A percentile compares a stretch with the other conserved stretches of the same genome.
These are phyloP conservation scores for Empidonax traillii DNA, from an alignment of 2,113 vertebrate genomes.

Conservation along the genomic window DNA sequence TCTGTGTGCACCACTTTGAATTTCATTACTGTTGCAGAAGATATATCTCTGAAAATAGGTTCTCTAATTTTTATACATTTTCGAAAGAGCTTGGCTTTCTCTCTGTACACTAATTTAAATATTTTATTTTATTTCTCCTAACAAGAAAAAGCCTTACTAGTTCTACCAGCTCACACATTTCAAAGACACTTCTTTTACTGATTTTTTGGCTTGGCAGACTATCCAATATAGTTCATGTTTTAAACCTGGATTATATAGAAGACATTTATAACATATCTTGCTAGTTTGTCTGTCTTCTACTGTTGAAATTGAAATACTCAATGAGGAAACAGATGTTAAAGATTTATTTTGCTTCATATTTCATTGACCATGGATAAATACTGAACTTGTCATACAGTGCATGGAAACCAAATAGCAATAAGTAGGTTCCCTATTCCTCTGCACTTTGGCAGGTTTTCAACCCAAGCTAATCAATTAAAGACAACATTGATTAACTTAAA, in stretches of 20 bases:
- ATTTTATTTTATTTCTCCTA: not conserved
- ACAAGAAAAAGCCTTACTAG: not conserved
- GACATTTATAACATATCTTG: not conserved
- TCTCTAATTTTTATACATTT: constrained; percentile 18
- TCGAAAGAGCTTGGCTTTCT: not conserved
- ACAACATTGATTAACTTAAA: constrained; percentile 73
- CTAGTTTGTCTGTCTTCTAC: not conserved
- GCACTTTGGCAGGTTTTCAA: constrained; percentile 67
- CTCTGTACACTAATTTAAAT: not conserved
- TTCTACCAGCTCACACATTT: not conserved
- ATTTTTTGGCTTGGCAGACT: not conserved
- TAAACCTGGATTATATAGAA: not conserved
- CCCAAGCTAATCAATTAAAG: constrained; percentile 69
- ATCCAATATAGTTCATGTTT: not conserved
- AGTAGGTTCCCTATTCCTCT: constrained; percentile 14
- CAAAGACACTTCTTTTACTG: not conserved
- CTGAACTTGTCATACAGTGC: constrained; percentile 17
- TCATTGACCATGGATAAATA: constrained; percentile 41
- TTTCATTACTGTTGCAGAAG: constrained; percentile 36
- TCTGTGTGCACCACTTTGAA: constrained; percentile 41
- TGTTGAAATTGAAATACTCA: not conserved
- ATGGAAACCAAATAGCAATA: constrained; percentile 51
- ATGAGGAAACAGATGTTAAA: not conserved
- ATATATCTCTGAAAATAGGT: constrained; percentile 9
- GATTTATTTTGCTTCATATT: constrained; percentile 18